These are phyloP conservation scores for Aphelenchoides besseyi DNA, from an alignment of 1,140 invertebrate species.

Conservation along the genomic window DNA sequence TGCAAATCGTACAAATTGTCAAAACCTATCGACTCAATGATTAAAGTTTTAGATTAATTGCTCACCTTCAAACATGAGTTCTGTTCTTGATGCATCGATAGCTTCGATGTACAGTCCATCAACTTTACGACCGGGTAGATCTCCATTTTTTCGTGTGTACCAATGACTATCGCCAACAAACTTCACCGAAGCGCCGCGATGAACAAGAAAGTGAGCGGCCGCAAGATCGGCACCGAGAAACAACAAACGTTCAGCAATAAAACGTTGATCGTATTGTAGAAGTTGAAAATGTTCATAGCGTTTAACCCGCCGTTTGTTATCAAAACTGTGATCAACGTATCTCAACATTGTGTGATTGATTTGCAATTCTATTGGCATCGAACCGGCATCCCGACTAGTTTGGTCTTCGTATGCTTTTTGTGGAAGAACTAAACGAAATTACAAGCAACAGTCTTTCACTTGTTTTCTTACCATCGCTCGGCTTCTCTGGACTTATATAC, in stretches of 20 bases:
- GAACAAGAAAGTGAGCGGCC: constrained; percentile 72
- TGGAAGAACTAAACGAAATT: constrained; percentile 40
- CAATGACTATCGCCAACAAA: constrained; percentile 67
- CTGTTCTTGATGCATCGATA: constrained; percentile 70
- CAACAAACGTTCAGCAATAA: constrained; percentile 62
- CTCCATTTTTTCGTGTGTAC: constrained; percentile 60
- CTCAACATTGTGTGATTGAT: constrained; percentile 56
- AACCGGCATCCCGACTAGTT: constrained; percentile 47
- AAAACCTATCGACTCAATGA: constrained; percentile 39
- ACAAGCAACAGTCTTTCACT: not conserved
- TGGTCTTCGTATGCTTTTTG: constrained; percentile 50
- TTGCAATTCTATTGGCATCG: constrained; percentile 44
- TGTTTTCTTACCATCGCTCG: constrained; percentile 41
- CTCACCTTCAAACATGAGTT: constrained; percentile 71
- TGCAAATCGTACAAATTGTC: constrained; percentile 65
- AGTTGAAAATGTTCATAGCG: constrained; percentile 52
- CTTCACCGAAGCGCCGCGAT: constrained; percentile 71
- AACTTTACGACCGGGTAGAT: constrained; percentile 66
- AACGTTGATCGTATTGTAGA: constrained; percentile 62
- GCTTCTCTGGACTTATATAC: constrained; percentile 53
- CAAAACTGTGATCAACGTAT: constrained; percentile 59
- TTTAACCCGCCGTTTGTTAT: constrained; percentile 50
- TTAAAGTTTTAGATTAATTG: constrained; percentile 16
- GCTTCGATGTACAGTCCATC: constrained; percentile 69
- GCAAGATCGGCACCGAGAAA: constrained; percentile 72